Conservation (phyloP, 2,113 vertebrate species). For the Odocoileus virginianus region DNA sequence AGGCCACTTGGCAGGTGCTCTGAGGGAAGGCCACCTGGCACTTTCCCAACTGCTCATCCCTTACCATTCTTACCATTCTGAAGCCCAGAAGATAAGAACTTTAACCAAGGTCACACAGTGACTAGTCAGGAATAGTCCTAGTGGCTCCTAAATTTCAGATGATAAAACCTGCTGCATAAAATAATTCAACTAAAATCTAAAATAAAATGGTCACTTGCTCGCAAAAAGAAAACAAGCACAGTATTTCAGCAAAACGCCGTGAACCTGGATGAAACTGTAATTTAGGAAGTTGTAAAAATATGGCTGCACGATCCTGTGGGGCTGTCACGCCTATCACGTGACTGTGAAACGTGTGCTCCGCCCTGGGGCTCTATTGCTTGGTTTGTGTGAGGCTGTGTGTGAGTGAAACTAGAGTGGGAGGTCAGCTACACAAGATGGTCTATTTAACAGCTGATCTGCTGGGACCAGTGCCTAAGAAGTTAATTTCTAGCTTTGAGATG, state of each 20-base stretch:
- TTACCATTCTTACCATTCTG: background rate
- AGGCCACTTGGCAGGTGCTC: background rate
- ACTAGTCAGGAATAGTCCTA: background rate
- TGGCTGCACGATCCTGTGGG: background rate
- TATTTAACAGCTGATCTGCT: constrained; percentile 87
- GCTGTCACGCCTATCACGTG: background rate
- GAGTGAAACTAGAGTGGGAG: background rate
- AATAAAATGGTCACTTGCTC: constrained; percentile 40
- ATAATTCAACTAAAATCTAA: constrained; percentile 51
- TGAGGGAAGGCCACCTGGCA: background rate
- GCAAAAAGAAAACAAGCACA: constrained; percentile 37
- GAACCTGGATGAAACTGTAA: constrained; percentile 50
- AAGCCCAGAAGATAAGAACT: background rate
- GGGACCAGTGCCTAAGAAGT: constrained; percentile 87
- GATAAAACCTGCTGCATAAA: constrained; percentile 35
- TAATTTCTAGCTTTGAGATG: constrained; percentile 89
- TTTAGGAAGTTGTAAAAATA: constrained; percentile 64
- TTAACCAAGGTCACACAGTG: background rate
- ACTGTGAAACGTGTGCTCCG: background rate
- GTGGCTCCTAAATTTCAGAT: constrained; percentile 32
- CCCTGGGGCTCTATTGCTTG: background rate
- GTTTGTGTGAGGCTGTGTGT: background rate
- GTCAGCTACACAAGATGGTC: constrained; percentile 63
- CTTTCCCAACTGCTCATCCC: background rate
- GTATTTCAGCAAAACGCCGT: constrained; percentile 48